A percentile compares a stretch with the other conserved stretches of the same genome.
Conservation (phyloP, 2,797 vertebrate genomes). For the Coreius guichenoti region DNA sequence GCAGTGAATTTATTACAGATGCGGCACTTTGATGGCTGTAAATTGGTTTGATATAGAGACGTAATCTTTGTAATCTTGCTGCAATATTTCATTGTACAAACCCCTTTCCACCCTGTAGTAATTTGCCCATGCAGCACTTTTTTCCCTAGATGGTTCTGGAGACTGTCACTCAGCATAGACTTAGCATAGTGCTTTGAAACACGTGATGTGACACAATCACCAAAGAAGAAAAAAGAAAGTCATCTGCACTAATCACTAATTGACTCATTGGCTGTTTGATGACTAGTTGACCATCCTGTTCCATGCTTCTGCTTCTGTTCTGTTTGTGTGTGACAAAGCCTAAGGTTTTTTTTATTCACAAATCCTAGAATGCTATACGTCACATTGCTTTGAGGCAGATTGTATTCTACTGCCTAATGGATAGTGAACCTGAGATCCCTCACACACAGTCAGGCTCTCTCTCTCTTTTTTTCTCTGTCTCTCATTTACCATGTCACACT, state of each 20-base stretch:
- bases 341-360: slow-evolving; percentile 58
- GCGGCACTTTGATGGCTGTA: background rate
- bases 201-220: background rate
- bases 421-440: slow-evolving; percentile 59
- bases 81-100: background rate
- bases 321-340: slow-evolving; percentile 38
- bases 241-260: background rate
- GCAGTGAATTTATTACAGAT: background rate
- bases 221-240: background rate
- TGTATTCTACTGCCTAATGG: slow-evolving; percentile 56
- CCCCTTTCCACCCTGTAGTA: background rate
- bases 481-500: slow-evolving; percentile 56
- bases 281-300: background rate
- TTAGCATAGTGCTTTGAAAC: background rate
- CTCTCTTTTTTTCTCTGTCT: slow-evolving; percentile 62
- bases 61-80: background rate
- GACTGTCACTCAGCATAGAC: background rate
- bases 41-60: background rate
- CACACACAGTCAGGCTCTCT: slow-evolving; percentile 53
- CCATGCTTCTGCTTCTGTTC: slow-evolving; percentile 19
- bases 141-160: background rate
- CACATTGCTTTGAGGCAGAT: slow-evolving; percentile 53
- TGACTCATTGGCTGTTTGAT: background rate
- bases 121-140: background rate
- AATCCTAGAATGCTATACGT: slow-evolving; percentile 48